Evolutionary conservation across 2,888 invertebrate genomes (phyloP), one percentile per base, ranked within the genome.

Genomic region (Drosophila crucigera): DNA sequence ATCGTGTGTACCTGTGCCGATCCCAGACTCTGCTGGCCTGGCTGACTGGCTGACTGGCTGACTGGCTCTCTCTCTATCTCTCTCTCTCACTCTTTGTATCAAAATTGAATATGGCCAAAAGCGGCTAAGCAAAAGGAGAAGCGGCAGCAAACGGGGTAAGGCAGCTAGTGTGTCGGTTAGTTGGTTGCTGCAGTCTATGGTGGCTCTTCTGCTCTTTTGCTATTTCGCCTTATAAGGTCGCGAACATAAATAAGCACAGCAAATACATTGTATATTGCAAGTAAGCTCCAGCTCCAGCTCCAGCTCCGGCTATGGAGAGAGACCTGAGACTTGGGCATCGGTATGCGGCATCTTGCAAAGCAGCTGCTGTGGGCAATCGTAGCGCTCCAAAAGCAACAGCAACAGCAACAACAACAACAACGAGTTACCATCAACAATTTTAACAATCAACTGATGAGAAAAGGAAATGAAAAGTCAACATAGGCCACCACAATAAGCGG

Each of bases 391-490:
- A 14, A 47, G 47, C 47, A 47, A 14, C 22, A 47, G 47, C 73
- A 77, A 58, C 78, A 63, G 30, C 59, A 25, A 35, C 59, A 25
- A 63, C 49, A 43, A 22, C 67, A 53, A 35, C 68, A 43, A 43
- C 43, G 63, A 65, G 73, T 63, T 43, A 74, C 66, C 78, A 84
- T 78, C 84, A 84, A 84, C 88, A 80, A 87, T 89, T 84, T 85
- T 68, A 90, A 84, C 90, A 87, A 88, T 87, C 87, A 88, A 90
- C 85, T 87, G 86, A 88, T 88, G 86, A 78, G 83, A 88, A 90
- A 82, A 89, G 88, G 90, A 89, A 90, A 90, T 89, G 88, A 90
- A 89, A 89, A 89, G 88, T 89, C 88, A 89, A 84, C 90, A 84
- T 84, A 83, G 89, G 84, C 82, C 89, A 84, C 78, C 33, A 78